Evolutionary conservation across 2,888 invertebrate genomes (phyloP).

Genomic region (Tupiocoris notatus): DNA sequence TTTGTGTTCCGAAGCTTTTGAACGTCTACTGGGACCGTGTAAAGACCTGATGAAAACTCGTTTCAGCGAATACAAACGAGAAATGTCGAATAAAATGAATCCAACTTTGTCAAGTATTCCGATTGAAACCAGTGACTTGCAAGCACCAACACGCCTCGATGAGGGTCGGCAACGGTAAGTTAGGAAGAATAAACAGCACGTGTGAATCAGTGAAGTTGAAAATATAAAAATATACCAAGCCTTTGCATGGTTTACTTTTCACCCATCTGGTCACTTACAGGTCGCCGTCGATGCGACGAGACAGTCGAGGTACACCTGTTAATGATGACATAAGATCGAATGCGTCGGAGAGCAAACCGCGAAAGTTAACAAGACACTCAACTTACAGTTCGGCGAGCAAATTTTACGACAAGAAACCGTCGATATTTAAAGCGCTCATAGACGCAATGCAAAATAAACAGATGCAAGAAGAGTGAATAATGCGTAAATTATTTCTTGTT

Average conservation of each 20-base stretch:
- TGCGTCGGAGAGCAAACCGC: not conserved
- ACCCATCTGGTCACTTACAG: too few relatives aligned
- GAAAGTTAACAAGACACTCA: not conserved
- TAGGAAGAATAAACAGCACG: not conserved
- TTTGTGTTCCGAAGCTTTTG: constrained; percentile 42
- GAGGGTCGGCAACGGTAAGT: not conserved
- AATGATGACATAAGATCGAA: not conserved
- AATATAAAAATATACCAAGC: too few relatives aligned
- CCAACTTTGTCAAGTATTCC: not conserved
- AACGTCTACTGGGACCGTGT: constrained; percentile 44
- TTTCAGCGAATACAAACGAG: constrained; percentile 10
- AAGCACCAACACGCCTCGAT: not conserved
- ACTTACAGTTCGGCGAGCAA: not conserved
- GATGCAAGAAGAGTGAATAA: not conserved
- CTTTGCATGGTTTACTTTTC: too few relatives aligned
- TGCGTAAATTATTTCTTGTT: too few relatives aligned
- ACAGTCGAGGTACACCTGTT: not conserved
- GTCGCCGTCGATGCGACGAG: not conserved
- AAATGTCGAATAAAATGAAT: not conserved
- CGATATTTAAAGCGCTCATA: constrained; percentile 7
- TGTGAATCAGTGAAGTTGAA: too few relatives aligned
- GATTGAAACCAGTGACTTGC: not conserved
- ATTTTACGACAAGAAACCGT: constrained; percentile 27
- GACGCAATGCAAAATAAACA: constrained; percentile 13
- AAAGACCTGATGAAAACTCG: constrained; percentile 29